These are phyloP conservation scores for Parnassius apollo DNA, from an alignment of 2,888 invertebrate genomes.

Conservation along the genomic window DNA sequence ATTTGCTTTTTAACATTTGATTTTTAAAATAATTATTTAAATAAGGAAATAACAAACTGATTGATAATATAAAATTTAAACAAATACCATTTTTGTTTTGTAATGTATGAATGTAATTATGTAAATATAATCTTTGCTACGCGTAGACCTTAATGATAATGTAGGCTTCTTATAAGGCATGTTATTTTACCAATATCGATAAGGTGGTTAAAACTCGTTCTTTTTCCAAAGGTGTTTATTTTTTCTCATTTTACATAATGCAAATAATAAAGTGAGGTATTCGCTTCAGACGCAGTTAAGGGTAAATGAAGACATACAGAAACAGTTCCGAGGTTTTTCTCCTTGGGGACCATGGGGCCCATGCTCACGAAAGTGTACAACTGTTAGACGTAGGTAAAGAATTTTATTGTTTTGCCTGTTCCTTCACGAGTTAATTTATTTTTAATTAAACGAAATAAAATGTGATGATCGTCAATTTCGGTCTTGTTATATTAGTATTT, in stretches of 20 bases:
- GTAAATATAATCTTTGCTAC: no score
- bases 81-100: no score
- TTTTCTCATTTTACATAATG: not conserved
- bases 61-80: no score
- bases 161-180: no score
- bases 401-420: not conserved
- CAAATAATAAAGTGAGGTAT: not conserved
- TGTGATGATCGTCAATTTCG: not conserved
- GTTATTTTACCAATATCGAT: no score
- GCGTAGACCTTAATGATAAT: no score
- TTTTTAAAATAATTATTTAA: no score
- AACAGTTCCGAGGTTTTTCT: slow-evolving; percentile 81
- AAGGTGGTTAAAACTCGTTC: not conserved
- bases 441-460: not conserved
- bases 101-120: no score
- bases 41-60: no score
- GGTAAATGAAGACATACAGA: slow-evolving; percentile 55
- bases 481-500: not conserved
- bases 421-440: not conserved
- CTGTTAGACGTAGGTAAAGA: slow-evolving; percentile 85
- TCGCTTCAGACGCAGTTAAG: slow-evolving; percentile 24
- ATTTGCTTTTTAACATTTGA: no score
- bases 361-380: slow-evolving; percentile 90
- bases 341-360: slow-evolving; percentile 92
- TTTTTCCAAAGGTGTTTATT: not conserved